These are phyloP conservation scores for Dasyprocta punctata DNA, from an alignment of 2,113 vertebrate species.

Conservation along the genomic window DNA sequence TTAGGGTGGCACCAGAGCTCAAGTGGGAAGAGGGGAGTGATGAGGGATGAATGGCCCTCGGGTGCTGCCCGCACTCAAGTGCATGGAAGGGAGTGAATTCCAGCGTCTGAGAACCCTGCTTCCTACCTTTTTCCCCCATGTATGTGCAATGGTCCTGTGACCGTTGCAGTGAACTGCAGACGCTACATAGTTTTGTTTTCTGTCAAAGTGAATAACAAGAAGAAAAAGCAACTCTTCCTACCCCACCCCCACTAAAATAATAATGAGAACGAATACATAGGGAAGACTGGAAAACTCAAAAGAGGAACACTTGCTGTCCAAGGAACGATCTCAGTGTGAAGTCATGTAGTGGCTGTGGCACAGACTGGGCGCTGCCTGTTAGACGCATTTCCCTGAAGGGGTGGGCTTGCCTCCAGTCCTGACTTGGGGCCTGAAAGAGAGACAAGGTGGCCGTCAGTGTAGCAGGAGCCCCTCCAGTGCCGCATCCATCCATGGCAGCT, in stretches of 20 bases:
- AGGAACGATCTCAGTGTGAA: background rate
- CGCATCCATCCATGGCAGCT: no score
- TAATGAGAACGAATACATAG: background rate
- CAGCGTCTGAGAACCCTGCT: background rate
- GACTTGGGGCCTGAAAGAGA: constrained; percentile 73
- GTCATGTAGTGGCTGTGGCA: background rate
- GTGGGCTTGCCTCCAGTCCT: background rate
- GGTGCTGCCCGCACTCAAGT: background rate
- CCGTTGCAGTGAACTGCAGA: background rate
- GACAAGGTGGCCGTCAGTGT: background rate
- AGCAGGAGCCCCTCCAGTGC: background rate
- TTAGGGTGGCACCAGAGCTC: background rate
- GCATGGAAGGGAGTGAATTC: background rate
- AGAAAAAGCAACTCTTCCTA: background rate
- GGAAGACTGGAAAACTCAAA: background rate
- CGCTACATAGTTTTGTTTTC: background rate
- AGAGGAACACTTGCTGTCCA: background rate
- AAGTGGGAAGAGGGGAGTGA: background rate
- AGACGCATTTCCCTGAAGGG: rapidly evolving
- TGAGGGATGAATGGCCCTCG: background rate
- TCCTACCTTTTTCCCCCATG: rapidly evolving
- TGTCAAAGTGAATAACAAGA: background rate
- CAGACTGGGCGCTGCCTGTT: rapidly evolving
- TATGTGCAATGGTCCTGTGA: background rate
- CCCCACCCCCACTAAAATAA: background rate